These are phyloP conservation scores for Diplodus sargus DNA, from an alignment of 2,797 vertebrate species.

Conservation along the genomic window DNA sequence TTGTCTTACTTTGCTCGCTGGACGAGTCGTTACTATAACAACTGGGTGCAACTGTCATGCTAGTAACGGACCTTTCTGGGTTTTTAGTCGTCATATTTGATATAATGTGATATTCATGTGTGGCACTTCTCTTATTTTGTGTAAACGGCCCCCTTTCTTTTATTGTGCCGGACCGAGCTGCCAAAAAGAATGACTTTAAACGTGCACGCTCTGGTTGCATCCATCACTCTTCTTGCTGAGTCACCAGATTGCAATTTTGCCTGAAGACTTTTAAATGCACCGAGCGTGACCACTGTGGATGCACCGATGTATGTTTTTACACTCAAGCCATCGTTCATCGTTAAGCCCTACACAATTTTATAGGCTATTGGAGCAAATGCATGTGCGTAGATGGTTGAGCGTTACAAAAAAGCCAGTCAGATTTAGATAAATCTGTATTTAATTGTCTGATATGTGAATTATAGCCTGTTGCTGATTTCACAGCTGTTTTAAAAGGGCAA, in stretches of 20 bases:
- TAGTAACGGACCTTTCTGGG: background rate
- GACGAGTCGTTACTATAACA: conserved; percentile 67
- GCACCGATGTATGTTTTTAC: background rate
- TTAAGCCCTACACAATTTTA: background rate
- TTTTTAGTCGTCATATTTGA: background rate
- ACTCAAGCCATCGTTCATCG: background rate
- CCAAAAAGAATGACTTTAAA: too few relatives aligned
- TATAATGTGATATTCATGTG: background rate
- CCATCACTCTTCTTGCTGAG: conserved; percentile 37
- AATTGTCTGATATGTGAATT: background rate
- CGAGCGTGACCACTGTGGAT: background rate
- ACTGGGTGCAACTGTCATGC: conserved; percentile 38
- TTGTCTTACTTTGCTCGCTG: background rate
- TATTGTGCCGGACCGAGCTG: background rate
- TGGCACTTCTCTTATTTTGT: background rate
- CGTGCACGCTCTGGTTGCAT: background rate
- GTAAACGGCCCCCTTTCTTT: rapidly evolving
- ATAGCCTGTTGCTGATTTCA: background rate
- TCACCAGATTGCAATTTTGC: conserved; percentile 24
- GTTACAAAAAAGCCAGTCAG: too few relatives aligned
- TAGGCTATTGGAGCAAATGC: background rate
- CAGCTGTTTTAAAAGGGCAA: background rate
- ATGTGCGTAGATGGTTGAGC: background rate
- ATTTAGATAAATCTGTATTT: background rate
- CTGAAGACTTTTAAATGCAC: background rate